phyloP scores from a whole-genome alignment of 2,888 invertebrate species.

The Psylliodes chrysocephalus region DNA sequence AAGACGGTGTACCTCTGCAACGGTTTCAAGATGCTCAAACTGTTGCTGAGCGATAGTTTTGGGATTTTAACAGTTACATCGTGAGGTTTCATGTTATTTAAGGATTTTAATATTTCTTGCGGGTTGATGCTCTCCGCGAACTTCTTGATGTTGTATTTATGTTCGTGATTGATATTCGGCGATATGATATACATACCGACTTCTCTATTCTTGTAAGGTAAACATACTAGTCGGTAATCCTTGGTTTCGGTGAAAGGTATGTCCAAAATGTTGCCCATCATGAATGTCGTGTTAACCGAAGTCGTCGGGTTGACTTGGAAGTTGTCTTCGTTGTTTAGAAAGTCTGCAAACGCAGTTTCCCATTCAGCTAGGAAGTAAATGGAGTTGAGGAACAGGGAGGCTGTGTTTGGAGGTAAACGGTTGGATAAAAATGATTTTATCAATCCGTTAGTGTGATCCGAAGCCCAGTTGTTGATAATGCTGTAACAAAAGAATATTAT shows the following conservation, averaged over 20 bases:
- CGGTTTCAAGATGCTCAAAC: slow-evolving; percentile 55
- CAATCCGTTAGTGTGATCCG: slow-evolving; percentile 58
- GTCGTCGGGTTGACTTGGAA: slow-evolving; percentile 52
- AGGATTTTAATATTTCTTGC: slow-evolving; percentile 50
- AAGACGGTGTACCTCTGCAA: slow-evolving; percentile 53
- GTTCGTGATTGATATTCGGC: slow-evolving; percentile 56
- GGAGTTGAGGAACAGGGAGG: slow-evolving; percentile 62
- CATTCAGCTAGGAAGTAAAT: slow-evolving; percentile 65
- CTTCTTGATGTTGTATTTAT: slow-evolving; percentile 54
- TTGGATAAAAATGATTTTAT: slow-evolving; percentile 58
- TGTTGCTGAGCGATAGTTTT: slow-evolving; percentile 56
- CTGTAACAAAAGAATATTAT: slow-evolving; percentile 38
- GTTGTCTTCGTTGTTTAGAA: slow-evolving; percentile 54
- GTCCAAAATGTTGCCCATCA: slow-evolving; percentile 55
- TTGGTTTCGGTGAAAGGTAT: slow-evolving; percentile 59
- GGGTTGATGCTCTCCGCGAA: slow-evolving; percentile 51
- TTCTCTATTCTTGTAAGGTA: slow-evolving; percentile 64
- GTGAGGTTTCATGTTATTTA: slow-evolving; percentile 45
- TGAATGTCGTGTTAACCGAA: slow-evolving; percentile 53
- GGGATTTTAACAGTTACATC: slow-evolving; percentile 57
- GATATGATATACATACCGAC: slow-evolving; percentile 65
- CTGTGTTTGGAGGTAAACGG: slow-evolving; percentile 56
- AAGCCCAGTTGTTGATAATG: slow-evolving; percentile 58
- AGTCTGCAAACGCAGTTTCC: slow-evolving; percentile 62
- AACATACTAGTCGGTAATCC: slow-evolving; percentile 59